Percentiles rank a stretch among this genome's conserved stretches.
Conservation (phyloP, 1,140 invertebrate genomes). For the Battus philenor region DNA sequence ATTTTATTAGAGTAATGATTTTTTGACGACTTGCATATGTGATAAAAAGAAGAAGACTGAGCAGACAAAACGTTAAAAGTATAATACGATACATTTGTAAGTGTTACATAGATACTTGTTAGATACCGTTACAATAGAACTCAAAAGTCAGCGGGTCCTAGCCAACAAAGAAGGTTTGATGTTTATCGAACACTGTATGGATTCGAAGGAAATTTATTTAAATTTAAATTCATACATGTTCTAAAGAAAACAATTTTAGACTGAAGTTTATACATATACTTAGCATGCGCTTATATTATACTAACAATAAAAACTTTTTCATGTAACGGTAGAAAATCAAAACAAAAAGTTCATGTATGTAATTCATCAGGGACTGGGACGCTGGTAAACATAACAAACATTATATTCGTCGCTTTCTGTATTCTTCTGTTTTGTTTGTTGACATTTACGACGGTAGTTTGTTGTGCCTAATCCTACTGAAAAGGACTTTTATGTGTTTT, state of each 20-base stretch:
- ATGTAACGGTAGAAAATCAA: too few species aligned
- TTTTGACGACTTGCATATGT: too few species aligned
- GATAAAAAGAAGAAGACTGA: too few species aligned
- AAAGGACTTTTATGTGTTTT: conserved; percentile 15
- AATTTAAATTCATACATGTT: conserved; percentile 9
- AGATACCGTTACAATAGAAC: conserved; percentile 1
- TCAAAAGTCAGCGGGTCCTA: conserved; percentile 2
- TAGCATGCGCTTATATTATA: too few species aligned
- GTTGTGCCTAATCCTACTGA: conserved; percentile 3
- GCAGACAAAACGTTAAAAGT: too few species aligned
- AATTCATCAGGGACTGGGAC: neutral
- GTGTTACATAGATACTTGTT: neutral
- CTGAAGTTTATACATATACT: neutral
- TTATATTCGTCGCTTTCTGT: neutral
- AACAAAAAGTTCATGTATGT: too few species aligned
- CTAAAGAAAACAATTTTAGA: conserved; percentile 12
- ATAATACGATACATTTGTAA: neutral
- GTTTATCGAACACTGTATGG: conserved; percentile 7
- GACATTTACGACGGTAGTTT: conserved; percentile 12
- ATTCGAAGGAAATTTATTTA: conserved; percentile 12
- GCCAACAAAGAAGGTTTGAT: conserved; percentile 11
- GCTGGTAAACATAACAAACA: neutral
- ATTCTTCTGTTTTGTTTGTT: neutral
- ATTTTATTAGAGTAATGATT: too few species aligned
- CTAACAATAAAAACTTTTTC: too few species aligned